Conservation (phyloP, 1,140 invertebrate species). For the Drosophila sechellia region DNA sequence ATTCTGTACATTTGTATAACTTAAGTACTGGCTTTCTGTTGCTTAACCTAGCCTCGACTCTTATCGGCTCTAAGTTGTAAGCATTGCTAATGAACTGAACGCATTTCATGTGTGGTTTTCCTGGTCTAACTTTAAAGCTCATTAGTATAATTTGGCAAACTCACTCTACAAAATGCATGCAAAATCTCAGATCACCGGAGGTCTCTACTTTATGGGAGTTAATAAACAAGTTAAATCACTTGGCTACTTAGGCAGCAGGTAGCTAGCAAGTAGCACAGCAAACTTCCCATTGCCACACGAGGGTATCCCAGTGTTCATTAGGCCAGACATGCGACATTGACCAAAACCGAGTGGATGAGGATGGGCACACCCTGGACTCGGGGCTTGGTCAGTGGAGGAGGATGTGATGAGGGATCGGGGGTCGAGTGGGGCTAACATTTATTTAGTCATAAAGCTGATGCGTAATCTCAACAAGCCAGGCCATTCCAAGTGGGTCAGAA, state of each 20-base stretch:
- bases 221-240: slow-evolving; percentile 35
- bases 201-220: slow-evolving; percentile 13
- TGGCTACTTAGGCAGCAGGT: slow-evolving; percentile 7
- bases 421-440: slow-evolving; percentile 41
- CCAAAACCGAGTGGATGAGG: slow-evolving; percentile 26
- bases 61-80: not conserved
- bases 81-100: not conserved
- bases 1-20: not conserved
- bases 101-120: not conserved
- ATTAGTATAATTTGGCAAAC: not conserved
- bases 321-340: slow-evolving; percentile 49
- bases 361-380: slow-evolving; percentile 24
- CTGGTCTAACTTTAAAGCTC: not conserved
- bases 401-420: not conserved
- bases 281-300: slow-evolving; percentile 14
- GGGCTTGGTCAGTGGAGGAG: not conserved
- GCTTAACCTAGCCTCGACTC: not conserved
- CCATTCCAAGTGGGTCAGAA: slow-evolving; percentile 36
- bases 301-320: slow-evolving; percentile 41
- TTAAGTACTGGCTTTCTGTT: too few species aligned
- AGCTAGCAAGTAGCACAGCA: slow-evolving; percentile 12
- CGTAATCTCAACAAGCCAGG: slow-evolving; percentile 69
- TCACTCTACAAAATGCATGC: not conserved
- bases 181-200: slow-evolving; percentile 5
- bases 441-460: slow-evolving; percentile 72